phyloP scores from a whole-genome alignment of 2,113 vertebrate species.

The Forbesichthys agassizii region DNA sequence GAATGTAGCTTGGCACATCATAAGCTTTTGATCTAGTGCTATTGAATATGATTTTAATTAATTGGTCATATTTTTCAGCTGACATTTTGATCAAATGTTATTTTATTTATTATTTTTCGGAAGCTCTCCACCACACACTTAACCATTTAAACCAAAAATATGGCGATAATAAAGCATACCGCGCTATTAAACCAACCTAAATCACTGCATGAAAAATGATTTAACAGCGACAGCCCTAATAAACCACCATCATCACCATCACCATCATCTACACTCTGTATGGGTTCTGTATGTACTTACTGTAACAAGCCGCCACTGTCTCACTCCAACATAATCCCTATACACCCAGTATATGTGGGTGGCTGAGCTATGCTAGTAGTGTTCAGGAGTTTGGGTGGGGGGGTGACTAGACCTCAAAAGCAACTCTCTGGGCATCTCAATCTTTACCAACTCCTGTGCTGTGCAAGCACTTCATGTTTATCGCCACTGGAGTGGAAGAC shows the following conservation, averaged over 20 bases:
- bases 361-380: slow-evolving; percentile 21
- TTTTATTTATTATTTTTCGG: too few relatives aligned
- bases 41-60: too few relatives aligned
- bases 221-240: too few relatives aligned
- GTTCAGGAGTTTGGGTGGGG: slow-evolving; percentile 23
- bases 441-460: slow-evolving; percentile 28
- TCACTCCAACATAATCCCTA: slow-evolving; percentile 19
- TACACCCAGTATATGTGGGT: slow-evolving; percentile 20
- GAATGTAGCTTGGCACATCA: too few relatives aligned
- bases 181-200: too few relatives aligned
- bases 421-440: neutral
- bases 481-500: slow-evolving; percentile 17
- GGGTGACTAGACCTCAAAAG: slow-evolving; percentile 6
- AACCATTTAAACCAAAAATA: too few relatives aligned
- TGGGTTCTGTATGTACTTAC: slow-evolving; percentile 21
- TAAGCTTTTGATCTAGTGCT: too few relatives aligned
- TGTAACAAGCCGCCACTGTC: slow-evolving; percentile 43
- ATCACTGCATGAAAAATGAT: too few relatives aligned
- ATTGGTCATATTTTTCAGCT: too few relatives aligned
- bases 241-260: neutral
- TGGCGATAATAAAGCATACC: too few relatives aligned
- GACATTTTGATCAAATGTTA: too few relatives aligned
- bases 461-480: slow-evolving; percentile 44
- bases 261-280: slow-evolving; percentile 19
- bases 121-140: too few relatives aligned